Percentiles rank a stretch among this genome's conserved stretches.
Evolutionary conservation across 2,888 invertebrate species (phyloP).

Genomic region (Epirrita christyi): DNA sequence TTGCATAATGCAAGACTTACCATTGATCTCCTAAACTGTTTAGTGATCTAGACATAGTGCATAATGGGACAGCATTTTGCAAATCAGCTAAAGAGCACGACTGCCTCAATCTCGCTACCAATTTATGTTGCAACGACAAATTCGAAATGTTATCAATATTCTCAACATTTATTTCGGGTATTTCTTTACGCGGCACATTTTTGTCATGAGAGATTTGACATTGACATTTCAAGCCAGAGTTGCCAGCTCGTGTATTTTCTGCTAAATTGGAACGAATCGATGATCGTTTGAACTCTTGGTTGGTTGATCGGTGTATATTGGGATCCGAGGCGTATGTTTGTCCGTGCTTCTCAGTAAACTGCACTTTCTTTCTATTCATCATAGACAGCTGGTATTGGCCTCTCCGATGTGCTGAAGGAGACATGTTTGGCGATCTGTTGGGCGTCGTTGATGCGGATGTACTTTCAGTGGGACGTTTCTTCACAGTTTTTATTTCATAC

Average conservation of each 20-base stretch:
- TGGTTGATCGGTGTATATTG: conserved; percentile 61
- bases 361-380: conserved; percentile 66
- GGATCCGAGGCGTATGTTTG: conserved; percentile 68
- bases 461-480: conserved; percentile 52
- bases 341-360: conserved; percentile 59
- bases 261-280: conserved; percentile 36
- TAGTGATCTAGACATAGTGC: conserved; percentile 59
- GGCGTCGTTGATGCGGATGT: conserved; percentile 65
- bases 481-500: conserved; percentile 68
- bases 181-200: conserved; percentile 18
- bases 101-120: conserved; percentile 64
- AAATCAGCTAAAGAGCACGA: conserved; percentile 71
- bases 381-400: conserved; percentile 73
- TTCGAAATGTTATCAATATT: conserved; percentile 42
- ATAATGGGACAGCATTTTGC: conserved; percentile 52
- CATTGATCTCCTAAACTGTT: conserved; percentile 58
- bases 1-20: conserved; percentile 40
- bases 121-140: conserved; percentile 58
- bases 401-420: conserved; percentile 59
- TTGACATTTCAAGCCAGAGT: conserved; percentile 43
- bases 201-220: conserved; percentile 45
- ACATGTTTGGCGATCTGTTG: conserved; percentile 61
- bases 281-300: conserved; percentile 31
- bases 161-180: conserved; percentile 54
- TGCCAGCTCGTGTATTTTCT: conserved; percentile 47